phyloP scores from a whole-genome alignment of 2,888 invertebrate genomes.

The Cetonia aurata region DNA sequence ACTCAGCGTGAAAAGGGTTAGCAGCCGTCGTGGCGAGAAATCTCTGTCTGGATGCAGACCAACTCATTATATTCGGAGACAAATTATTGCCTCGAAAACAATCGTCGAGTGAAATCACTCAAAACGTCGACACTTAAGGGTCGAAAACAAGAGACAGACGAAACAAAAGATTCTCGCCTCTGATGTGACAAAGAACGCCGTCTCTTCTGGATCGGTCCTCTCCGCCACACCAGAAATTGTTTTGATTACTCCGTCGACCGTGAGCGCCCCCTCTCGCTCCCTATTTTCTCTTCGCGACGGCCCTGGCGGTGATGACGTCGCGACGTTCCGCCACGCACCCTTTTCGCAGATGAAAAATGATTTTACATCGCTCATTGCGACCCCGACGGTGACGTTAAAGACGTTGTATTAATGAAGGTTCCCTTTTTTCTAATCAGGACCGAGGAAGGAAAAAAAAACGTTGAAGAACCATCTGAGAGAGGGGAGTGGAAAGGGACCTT shows the following conservation, averaged over 20 bases:
- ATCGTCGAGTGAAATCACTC: constrained; percentile 50
- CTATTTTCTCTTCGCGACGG: not conserved
- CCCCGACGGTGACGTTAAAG: constrained; percentile 38
- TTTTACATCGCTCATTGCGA: constrained; percentile 42
- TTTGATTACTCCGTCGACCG: constrained; percentile 45
- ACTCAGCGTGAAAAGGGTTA: not conserved
- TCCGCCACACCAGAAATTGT: constrained; percentile 46
- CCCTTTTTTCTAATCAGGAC: constrained; percentile 10
- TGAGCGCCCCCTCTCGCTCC: constrained; percentile 22
- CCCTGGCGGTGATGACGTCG: not conserved
- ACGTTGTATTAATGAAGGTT: constrained; percentile 38
- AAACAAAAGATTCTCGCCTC: constrained; percentile 46
- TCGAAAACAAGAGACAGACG: constrained; percentile 48
- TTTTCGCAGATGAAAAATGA: constrained; percentile 42
- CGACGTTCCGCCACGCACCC: constrained; percentile 2
- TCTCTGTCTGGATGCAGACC: constrained; percentile 36
- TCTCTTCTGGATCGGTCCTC: constrained; percentile 3
- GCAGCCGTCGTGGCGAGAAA: constrained; percentile 11
- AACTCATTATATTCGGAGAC: constrained; percentile 44
- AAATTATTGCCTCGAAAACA: constrained; percentile 52
- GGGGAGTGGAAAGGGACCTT: not conserved
- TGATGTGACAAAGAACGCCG: constrained; percentile 47
- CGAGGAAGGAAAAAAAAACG: not conserved
- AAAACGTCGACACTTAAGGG: constrained; percentile 50
- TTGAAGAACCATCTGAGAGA: not conserved